Base-by-base conservation (phyloP, 1,140 invertebrate species). In the Drosophila persimilis region DNA sequence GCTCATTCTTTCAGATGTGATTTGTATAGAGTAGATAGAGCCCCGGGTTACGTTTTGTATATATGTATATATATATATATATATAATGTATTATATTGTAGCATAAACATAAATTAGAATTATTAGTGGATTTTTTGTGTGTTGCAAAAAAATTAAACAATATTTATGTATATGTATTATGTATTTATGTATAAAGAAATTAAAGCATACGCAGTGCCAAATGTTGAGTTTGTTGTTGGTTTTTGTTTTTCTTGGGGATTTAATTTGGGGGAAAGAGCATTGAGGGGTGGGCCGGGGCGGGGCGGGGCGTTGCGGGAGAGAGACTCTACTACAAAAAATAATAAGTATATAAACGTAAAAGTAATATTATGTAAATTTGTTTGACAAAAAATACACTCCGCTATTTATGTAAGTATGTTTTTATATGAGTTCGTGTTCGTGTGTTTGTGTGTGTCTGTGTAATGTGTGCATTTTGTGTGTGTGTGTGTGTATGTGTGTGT, bases 341-440 rank as follows among this genome's bases (percentile, higher is more conserved):
- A 74, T 73, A 73, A 64, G 31, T 66, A 61, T 78, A 63, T 78
- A 47, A 65, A 60, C 61, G 63, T 78, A 59, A 73, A 53, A 73
- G 31, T 73, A 73, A 63, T 67, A 54, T 52, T 83, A 80, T 86
- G 77, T 85, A 85, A 77, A 77, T 85, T 85, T 86, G 81, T 86
- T 86, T 88, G 81, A 86, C 81, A 86, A 86, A 86, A 86, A 88
- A 86, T 88, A 86, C 81, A 88, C 70, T 80, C 77, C 66, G 77
- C 76, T 76, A 85, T 84, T 59, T 65, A 74, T 62, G 70, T 76
- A 69, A 56, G 73, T 76, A 70, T 76, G 73, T 76, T 70, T 70
- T 55, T 76, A 71, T 83, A 69, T 79, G 50, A 77, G 62, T 54
- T 45, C 55, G 15, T 73, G 54, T 59, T 44, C 15, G 20, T 46